Conservation (phyloP, 2,797 vertebrate genomes). For the Sus cebifrons region DNA sequence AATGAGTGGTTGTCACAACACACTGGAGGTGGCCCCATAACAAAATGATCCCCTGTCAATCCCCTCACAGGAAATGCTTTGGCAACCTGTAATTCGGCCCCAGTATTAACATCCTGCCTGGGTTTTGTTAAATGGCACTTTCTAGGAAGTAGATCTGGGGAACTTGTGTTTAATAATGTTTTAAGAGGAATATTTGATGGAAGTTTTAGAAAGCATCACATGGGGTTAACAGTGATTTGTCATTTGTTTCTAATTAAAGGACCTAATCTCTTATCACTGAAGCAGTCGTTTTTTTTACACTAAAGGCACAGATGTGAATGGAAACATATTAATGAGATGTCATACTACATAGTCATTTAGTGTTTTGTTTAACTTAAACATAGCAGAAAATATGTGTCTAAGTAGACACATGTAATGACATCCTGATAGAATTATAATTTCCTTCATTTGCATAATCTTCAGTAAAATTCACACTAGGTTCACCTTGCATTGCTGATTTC, state of each 20-base stretch:
- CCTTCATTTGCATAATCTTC: constrained; percentile 90
- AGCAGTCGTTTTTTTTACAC: constrained; percentile 94
- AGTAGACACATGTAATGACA: constrained; percentile 92
- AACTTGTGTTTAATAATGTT: constrained; percentile 99
- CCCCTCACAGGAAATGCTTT: constrained; percentile 94
- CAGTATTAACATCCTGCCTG: constrained; percentile 95
- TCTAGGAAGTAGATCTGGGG: constrained; percentile 98
- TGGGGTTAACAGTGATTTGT: constrained; percentile 99
- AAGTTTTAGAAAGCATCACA: constrained; percentile 92
- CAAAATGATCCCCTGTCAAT: constrained; percentile 99
- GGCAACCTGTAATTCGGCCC: constrained; percentile 99
- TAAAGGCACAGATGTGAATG: constrained; percentile 94
- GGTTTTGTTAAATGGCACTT: constrained; percentile 99
- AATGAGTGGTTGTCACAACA: constrained; percentile 99
- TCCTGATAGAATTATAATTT: constrained; percentile 91
- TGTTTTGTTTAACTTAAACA: constrained; percentile 95
- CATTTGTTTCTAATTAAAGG: constrained; percentile 97
- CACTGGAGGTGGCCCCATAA: constrained; percentile 97
- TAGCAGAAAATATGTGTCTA: constrained; percentile 92
- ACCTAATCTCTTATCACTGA: constrained; percentile 98
- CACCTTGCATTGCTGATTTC: constrained; percentile 88
- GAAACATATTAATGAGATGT: constrained; percentile 95
- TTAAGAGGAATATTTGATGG: constrained; percentile 95
- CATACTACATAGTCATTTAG: constrained; percentile 93
- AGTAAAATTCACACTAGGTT: constrained; percentile 88